Evolutionary conservation across 1,140 invertebrate species (phyloP).

Genomic region (Araneus ventricosus): DNA sequence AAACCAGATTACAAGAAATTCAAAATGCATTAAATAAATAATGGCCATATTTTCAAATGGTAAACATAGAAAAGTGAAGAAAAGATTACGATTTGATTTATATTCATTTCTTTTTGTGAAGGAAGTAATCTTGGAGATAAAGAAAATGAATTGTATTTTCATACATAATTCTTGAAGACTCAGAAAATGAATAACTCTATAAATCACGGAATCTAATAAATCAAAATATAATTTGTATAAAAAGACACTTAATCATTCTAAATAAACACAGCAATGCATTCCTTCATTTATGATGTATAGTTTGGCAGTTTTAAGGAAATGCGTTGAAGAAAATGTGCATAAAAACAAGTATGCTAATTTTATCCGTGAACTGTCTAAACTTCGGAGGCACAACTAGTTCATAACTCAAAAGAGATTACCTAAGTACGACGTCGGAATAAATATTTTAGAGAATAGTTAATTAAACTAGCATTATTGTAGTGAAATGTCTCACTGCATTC

Average conservation of each 20-base stretch:
- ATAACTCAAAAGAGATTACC: not conserved
- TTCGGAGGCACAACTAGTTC: not conserved
- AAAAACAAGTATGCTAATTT: not conserved
- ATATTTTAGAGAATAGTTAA: not conserved
- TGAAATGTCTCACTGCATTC: too few relatives aligned
- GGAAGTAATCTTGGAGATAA: not conserved
- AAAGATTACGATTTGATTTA: not conserved
- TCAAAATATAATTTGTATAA: not conserved
- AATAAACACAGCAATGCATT: not conserved
- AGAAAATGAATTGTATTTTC: not conserved
- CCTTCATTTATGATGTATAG: not conserved
- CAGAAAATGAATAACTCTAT: not conserved
- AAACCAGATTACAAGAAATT: not conserved
- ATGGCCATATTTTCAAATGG: not conserved
- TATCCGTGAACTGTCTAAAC: not conserved
- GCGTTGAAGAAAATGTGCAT: not conserved
- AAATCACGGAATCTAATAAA: not conserved
- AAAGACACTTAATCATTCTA: constrained; percentile 11
- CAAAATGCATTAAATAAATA: not conserved
- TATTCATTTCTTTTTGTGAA: not conserved
- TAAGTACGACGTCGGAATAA: not conserved
- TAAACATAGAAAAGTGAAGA: not conserved
- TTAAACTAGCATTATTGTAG: too few relatives aligned
- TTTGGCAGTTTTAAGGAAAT: not conserved
- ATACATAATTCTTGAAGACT: not conserved